A percentile compares a stretch with the other conserved stretches of the same genome.
Conservation (phyloP, 1,140 invertebrate species). For the Lepidurus packardi region DNA sequence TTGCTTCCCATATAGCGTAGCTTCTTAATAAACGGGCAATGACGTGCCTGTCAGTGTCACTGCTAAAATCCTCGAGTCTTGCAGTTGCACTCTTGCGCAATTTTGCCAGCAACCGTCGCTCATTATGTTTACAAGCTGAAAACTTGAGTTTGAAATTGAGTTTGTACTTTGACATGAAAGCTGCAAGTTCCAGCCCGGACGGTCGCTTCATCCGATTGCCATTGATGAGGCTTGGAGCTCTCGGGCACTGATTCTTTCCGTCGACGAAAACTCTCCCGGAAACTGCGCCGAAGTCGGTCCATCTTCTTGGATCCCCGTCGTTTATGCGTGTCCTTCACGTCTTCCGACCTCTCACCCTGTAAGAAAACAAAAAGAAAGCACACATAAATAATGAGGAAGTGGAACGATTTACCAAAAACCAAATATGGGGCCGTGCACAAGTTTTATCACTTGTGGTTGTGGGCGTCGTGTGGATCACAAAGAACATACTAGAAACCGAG, state of each 20-base stretch:
- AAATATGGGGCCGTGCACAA: neutral
- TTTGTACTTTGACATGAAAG: constrained; percentile 84
- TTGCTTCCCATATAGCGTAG: no score
- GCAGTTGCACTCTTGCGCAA: no score
- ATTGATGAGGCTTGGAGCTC: constrained; percentile 86
- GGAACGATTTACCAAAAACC: neutral
- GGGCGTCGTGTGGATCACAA: neutral
- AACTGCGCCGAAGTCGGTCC: constrained; percentile 83
- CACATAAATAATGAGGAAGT: neutral
- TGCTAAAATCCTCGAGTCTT: no score
- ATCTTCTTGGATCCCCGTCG: constrained; percentile 54
- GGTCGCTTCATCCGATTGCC: constrained; percentile 89
- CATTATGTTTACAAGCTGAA: neutral
- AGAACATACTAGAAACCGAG: neutral
- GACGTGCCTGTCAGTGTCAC: no score
- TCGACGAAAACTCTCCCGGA: constrained; percentile 81
- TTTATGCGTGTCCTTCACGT: constrained; percentile 28
- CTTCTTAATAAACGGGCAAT: no score
- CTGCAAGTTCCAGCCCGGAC: constrained; percentile 91
- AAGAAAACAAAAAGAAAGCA: neutral
- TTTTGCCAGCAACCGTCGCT: no score
- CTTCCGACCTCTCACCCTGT: constrained; percentile 18
- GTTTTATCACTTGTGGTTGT: neutral
- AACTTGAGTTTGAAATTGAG: neutral
- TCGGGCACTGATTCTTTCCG: constrained; percentile 73